phyloP scores from a whole-genome alignment of 2,888 invertebrate species.

The Oconnorella tubifera region DNA sequence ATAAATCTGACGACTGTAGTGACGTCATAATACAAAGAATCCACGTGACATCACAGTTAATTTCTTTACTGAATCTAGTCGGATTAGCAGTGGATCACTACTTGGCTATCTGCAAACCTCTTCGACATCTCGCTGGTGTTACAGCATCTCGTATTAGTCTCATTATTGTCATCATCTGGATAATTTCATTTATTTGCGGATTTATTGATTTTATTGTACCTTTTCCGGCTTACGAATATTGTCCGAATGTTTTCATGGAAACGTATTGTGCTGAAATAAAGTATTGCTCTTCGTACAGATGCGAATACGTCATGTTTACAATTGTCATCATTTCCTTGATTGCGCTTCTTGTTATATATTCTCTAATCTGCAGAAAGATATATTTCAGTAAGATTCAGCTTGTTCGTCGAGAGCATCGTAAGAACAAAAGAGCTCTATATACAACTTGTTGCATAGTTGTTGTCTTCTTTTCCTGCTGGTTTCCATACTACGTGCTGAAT shows the following conservation, averaged over 20 bases:
- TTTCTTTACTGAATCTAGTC: conserved; percentile 28
- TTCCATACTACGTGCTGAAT: conserved; percentile 35
- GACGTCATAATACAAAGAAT: conserved; percentile 8
- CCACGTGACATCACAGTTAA: conserved; percentile 15
- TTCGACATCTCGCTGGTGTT: conserved; percentile 21
- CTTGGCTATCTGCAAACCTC: conserved; percentile 25
- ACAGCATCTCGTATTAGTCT: conserved; percentile 9
- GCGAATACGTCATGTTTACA: conserved; percentile 24
- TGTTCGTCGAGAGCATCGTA: conserved; percentile 17
- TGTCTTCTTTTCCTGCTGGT: conserved; percentile 44
- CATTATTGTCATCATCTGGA: conserved; percentile 25
- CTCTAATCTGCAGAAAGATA: conserved; percentile 25
- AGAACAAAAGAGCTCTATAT: conserved; percentile 42
- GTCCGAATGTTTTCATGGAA: neutral
- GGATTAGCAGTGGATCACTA: conserved; percentile 31
- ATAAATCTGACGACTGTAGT: conserved; percentile 16
- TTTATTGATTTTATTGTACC: conserved; percentile 24
- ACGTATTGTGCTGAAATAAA: conserved; percentile 12
- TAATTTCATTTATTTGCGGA: conserved; percentile 11
- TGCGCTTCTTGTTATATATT: conserved; percentile 22
- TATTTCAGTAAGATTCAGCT: conserved; percentile 11
- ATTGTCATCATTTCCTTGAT: conserved; percentile 22
- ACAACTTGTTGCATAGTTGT: conserved; percentile 45
- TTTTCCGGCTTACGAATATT: conserved; percentile 14
- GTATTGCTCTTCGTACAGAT: conserved; percentile 17